phyloP scores from a whole-genome alignment of 2,888 invertebrate species.

The Chymomyza procnemis region DNA sequence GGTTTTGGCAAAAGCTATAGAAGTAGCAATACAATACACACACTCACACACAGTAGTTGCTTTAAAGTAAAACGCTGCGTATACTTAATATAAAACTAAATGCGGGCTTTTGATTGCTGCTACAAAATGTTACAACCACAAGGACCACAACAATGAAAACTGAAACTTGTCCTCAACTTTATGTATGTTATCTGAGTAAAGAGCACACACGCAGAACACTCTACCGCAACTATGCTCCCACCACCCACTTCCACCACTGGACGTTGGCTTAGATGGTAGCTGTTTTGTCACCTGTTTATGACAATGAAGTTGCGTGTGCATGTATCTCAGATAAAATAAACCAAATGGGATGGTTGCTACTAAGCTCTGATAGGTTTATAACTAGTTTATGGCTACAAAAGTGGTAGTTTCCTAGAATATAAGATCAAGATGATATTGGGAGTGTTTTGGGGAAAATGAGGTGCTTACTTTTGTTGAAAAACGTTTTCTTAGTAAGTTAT shows the following conservation, averaged over 20 bases:
- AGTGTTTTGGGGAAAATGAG: no score
- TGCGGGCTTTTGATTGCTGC: neutral
- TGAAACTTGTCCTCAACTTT: neutral
- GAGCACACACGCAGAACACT: neutral
- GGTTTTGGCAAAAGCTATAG: slow-evolving; percentile 3
- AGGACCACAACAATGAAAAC: neutral
- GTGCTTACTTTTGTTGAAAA: no score
- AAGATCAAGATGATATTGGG: no score
- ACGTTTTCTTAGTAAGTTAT: no score
- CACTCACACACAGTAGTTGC: neutral
- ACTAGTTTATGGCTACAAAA: neutral
- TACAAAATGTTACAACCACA: neutral
- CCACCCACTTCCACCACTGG: no score
- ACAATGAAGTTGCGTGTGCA: slow-evolving; percentile 58
- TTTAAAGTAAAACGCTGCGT: neutral
- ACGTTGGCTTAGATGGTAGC: slow-evolving; percentile 33
- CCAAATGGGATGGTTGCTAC: slow-evolving; percentile 8
- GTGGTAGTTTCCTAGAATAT: no score
- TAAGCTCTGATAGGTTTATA: neutral
- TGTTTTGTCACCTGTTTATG: slow-evolving; percentile 60
- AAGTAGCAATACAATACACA: neutral
- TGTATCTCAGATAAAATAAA: slow-evolving; percentile 43
- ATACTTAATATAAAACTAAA: neutral
- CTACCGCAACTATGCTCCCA: no score
- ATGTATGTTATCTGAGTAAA: neutral